Base-by-base conservation (phyloP, 2,888 invertebrate genomes). In the Notocelia uddmanniana region DNA sequence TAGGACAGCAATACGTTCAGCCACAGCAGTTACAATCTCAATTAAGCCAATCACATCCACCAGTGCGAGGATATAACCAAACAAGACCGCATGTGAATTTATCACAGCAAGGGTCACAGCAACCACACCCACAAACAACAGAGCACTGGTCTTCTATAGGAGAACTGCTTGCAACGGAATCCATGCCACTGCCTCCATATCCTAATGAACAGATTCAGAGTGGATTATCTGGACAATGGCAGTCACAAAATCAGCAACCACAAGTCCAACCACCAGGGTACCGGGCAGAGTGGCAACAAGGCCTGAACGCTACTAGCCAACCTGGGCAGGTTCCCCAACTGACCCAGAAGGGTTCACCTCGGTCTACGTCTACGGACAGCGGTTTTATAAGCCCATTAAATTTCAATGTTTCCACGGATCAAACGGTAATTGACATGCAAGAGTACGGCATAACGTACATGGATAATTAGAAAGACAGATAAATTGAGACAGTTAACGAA, bases 371-470 rank as follows among this genome's bases (percentile, higher is more conserved):
- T 31, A 72, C 72, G 18, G 72, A 72, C 18, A 72, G 72, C 57
- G 72, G 72, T 9, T 72, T 72, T 54, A 57, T 50, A 57, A 72
- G 72, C 34, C 72, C 72, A 26, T 55, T 72, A 10, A 68, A 72
- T 55, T 68, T 72, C 34, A 67, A 67, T 55, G 34, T 62, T 23
- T 18, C 55, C 10, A 23, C 60, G 8, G 71, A 71, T 9, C 71
- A 66, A 67, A 71, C 45, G 66, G 71, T 71, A 71, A 41, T 60
- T 34, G 3, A 63, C 34, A 21, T 37, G 37, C 6, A 15, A 10
- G 52, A 48, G n/a, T 62, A 31, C 13, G 26, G 26, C 23, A 18
- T 62, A 48, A 26, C n/a, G 11, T 26, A 45, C 15, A 45, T 23
- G 26, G 60, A 45, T 60, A 60, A 60, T 60, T 48, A 60, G 60